Percentiles rank a stretch among this genome's conserved stretches.
Conservation (phyloP, 2,888 invertebrate species). For the Calephelis perditalis region DNA sequence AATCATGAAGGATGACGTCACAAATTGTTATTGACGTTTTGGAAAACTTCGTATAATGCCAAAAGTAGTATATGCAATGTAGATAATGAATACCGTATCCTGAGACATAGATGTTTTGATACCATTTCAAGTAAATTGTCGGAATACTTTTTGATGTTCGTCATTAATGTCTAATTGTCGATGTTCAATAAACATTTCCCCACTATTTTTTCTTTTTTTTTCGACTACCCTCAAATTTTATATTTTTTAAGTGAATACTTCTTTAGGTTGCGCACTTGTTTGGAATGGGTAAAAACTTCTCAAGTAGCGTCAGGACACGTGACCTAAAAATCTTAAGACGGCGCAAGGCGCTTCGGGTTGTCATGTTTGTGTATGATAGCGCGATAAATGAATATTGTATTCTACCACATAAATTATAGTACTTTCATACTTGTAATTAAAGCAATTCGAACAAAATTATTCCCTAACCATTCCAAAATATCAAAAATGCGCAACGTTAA, state of each 20-base stretch:
- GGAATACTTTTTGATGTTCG: conserved; percentile 8
- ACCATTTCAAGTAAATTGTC: neutral
- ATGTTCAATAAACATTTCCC: conserved; percentile 65
- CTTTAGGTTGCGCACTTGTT: too few relatives aligned
- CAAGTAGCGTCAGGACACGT: too few relatives aligned
- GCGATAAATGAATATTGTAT: too few relatives aligned
- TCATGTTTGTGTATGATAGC: too few relatives aligned
- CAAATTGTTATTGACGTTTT: neutral
- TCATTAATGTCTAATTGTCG: conserved; percentile 14
- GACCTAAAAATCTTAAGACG: too few relatives aligned
- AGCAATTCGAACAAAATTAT: too few relatives aligned
- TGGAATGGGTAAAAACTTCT: too few relatives aligned
- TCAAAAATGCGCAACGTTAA: too few relatives aligned
- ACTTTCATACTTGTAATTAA: too few relatives aligned
- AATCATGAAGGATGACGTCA: conserved; percentile 8
- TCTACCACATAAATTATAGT: too few relatives aligned
- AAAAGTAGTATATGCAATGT: conserved; percentile 1
- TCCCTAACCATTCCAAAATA: too few relatives aligned
- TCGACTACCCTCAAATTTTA: neutral
- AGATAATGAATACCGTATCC: neutral
- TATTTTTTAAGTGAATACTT: neutral
- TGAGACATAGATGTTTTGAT: conserved; percentile 4
- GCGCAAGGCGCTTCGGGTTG: too few relatives aligned
- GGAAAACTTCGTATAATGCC: conserved; percentile 7
- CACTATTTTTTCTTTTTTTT: conserved; percentile 35